phyloP scores from a whole-genome alignment of 1,140 invertebrate genomes.

The Oryzaephilus surinamensis region DNA sequence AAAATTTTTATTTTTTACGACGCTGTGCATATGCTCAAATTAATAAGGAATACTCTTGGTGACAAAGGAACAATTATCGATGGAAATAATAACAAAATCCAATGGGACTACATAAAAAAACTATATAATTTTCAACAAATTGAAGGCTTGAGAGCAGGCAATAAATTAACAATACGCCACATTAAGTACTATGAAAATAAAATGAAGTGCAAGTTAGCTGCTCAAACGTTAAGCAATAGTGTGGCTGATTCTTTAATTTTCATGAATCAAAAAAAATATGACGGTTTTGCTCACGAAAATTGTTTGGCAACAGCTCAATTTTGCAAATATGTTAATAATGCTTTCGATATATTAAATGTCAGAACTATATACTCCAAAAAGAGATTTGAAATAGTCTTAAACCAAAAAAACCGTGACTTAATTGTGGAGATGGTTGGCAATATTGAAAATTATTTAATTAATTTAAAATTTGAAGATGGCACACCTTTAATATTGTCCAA shows the following conservation, averaged over 20 bases:
- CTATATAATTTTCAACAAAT: constrained; percentile 14
- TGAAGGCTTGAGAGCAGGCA: constrained; percentile 15
- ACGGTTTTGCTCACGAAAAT: constrained; percentile 18
- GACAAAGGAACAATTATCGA: constrained; percentile 18
- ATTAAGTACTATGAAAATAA: constrained; percentile 18
- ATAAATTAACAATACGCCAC: constrained; percentile 16
- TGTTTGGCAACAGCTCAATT: constrained; percentile 17
- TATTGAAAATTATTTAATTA: constrained; percentile 2
- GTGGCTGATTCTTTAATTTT: constrained; percentile 15
- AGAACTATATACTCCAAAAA: constrained; percentile 14
- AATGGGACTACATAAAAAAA: constrained; percentile 18
- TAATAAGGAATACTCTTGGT: constrained; percentile 28
- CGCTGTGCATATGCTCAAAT: constrained; percentile 35
- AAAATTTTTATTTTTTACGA: constrained; percentile 12
- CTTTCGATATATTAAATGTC: constrained; percentile 27
- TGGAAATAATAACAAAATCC: constrained; percentile 11
- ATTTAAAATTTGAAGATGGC: constrained; percentile 4
- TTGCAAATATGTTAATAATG: constrained; percentile 18
- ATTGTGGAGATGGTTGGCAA: constrained; percentile 4
- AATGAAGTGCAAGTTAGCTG: constrained; percentile 23
- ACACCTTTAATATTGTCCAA: constrained; percentile 4
- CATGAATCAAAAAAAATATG: constrained; percentile 10
- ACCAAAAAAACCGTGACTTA: constrained; percentile 12
- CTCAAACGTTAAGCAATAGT: constrained; percentile 17
- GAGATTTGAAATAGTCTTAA: not conserved